Percentiles rank a stretch among this genome's conserved stretches.
Evolutionary conservation across 2,113 vertebrate species (phyloP).

Genomic region (Loxodonta africana): DNA sequence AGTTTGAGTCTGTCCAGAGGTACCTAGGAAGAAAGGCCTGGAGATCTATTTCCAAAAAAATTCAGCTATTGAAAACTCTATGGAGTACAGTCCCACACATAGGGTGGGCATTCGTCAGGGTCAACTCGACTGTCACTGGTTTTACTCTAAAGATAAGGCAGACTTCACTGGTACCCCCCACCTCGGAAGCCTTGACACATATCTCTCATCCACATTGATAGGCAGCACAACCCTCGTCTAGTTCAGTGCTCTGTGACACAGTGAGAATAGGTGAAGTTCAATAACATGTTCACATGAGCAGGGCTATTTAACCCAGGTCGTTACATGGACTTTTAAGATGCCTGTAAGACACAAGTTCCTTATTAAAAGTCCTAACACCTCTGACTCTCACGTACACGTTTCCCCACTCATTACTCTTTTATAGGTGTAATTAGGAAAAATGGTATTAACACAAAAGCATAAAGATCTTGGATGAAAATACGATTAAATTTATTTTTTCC

Average conservation of each 20-base stretch:
- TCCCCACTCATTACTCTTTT: not conserved
- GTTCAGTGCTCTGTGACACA: not conserved
- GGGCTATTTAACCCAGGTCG: not conserved
- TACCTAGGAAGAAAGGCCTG: not conserved
- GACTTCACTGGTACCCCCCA: not conserved
- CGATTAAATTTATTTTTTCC: not conserved
- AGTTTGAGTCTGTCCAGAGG: not conserved
- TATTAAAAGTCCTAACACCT: not conserved
- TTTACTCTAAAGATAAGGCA: not conserved
- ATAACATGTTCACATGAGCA: not conserved
- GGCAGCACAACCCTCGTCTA: not conserved
- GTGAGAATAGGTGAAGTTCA: not conserved
- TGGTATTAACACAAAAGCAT: constrained; percentile 9
- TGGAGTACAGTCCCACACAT: not conserved
- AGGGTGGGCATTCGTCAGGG: not conserved
- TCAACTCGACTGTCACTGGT: not conserved
- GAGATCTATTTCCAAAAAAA: not conserved
- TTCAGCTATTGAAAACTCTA: not conserved
- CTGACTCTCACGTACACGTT: not conserved
- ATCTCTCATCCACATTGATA: not conserved
- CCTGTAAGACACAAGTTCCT: not conserved
- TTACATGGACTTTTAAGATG: not conserved
- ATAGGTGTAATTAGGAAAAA: constrained; percentile 32
- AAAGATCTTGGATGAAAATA: constrained; percentile 54
- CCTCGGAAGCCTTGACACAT: not conserved